A percentile compares a stretch with the other conserved stretches of the same genome.
Evolutionary conservation across 2,113 vertebrate species (phyloP).

Genomic region (Gymnogyps californianus): DNA sequence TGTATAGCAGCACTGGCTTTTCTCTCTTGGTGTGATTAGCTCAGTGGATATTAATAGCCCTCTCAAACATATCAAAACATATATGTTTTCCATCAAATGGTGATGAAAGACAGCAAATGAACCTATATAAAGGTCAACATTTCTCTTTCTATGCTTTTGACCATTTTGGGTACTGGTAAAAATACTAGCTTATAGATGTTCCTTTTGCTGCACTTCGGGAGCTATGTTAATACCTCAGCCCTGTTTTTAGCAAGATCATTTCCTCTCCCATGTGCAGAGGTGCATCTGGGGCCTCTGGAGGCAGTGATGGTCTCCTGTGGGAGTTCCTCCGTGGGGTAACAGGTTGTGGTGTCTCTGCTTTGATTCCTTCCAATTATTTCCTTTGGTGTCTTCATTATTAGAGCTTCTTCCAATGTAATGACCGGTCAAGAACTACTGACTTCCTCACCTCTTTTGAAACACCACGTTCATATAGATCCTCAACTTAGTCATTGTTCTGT

Average conservation of each 20-base stretch:
- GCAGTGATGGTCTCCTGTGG: fast-evolving
- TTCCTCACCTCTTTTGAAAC: neutral
- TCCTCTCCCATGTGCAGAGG: neutral
- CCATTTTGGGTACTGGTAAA: neutral
- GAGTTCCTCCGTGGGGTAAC: neutral
- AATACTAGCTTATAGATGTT: neutral
- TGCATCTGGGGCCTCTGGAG: neutral
- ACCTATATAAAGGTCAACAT: neutral
- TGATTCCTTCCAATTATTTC: neutral
- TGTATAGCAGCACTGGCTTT: neutral
- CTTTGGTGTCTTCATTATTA: neutral
- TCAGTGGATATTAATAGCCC: neutral
- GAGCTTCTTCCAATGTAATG: neutral
- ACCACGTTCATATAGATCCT: neutral
- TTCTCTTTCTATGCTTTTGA: neutral
- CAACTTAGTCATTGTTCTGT: neutral
- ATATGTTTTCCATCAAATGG: neutral
- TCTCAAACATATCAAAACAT: neutral
- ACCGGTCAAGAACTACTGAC: fast-evolving
- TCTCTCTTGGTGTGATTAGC: neutral
- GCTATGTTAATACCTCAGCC: neutral
- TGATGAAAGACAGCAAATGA: neutral
- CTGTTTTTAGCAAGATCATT: neutral
- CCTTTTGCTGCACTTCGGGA: neutral
- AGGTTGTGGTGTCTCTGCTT: neutral